Percentiles rank a stretch among this genome's conserved stretches.
Evolutionary conservation across 2,797 vertebrate genomes (phyloP).

Genomic region (Sternotherus odoratus): DNA sequence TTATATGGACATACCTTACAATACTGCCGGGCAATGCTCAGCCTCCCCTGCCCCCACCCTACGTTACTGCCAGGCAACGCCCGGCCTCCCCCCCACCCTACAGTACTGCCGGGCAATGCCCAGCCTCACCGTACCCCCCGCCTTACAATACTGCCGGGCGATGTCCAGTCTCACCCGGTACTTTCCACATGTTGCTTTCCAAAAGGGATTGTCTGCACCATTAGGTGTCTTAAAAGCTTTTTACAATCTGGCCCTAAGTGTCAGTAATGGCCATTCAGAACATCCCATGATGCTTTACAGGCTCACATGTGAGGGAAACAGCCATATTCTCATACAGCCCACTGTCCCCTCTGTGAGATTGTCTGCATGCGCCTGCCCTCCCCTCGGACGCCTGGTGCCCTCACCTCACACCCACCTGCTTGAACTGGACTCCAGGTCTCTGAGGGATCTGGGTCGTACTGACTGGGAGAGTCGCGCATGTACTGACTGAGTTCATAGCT

Average conservation of each 20-base stretch:
- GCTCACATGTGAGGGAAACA: neutral
- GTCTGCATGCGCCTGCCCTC: too few species aligned
- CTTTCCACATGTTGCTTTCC: neutral
- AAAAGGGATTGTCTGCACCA: neutral
- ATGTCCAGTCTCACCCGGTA: neutral
- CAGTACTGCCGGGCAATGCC: neutral
- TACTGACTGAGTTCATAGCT: constrained; percentile 92
- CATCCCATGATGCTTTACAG: neutral
- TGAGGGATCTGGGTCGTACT: neutral
- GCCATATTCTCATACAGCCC: rapidly evolving
- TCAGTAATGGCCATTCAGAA: neutral
- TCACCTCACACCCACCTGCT: constrained; percentile 69
- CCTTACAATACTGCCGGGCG: neutral
- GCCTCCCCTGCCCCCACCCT: neutral
- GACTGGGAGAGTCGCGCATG: constrained; percentile 79
- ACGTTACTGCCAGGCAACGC: neutral
- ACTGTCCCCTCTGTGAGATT: neutral
- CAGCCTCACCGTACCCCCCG: neutral
- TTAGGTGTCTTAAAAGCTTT: neutral
- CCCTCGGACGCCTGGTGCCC: neutral
- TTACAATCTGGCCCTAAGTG: neutral
- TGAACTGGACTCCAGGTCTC: constrained; percentile 65
- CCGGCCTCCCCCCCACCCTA: neutral
- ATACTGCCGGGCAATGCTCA: neutral
- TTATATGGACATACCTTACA: neutral